Evolutionary conservation across 2,797 vertebrate genomes (phyloP).

Genomic region (Esox lucius): DNA sequence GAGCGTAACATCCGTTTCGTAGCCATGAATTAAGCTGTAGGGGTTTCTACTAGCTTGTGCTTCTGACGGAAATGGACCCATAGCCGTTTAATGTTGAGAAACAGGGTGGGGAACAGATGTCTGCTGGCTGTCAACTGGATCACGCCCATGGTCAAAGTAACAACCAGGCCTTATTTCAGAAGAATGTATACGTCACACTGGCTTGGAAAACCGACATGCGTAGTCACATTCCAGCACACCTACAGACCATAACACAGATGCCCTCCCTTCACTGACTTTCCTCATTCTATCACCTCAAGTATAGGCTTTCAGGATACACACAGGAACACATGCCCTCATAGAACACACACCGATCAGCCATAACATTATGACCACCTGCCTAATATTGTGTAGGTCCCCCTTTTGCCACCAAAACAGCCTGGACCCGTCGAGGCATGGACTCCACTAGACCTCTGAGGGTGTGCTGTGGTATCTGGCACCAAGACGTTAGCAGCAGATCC

Average conservation of each 20-base stretch:
- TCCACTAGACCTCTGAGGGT: no score
- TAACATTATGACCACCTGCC: no score
- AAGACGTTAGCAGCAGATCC: no score
- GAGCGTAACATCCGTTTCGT: constrained; percentile 4
- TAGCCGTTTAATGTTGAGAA: background rate
- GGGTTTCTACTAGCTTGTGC: background rate
- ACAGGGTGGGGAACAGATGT: background rate
- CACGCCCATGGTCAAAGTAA: constrained; percentile 20
- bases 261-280: background rate
- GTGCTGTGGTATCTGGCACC: no score
- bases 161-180: constrained; percentile 26
- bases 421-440: no score
- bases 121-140: constrained; percentile 21
- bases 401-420: no score
- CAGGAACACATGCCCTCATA: background rate
- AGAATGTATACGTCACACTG: background rate
- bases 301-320: background rate
- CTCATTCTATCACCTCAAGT: background rate
- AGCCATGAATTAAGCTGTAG: background rate
- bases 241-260: background rate
- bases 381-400: no score
- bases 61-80: background rate
- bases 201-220: background rate
- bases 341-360: background rate
- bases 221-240: background rate